Evolutionary conservation across 2,113 vertebrate species (phyloP), one percentile per base, ranked within the genome.

Genomic region (Ascaphus truei): DNA sequence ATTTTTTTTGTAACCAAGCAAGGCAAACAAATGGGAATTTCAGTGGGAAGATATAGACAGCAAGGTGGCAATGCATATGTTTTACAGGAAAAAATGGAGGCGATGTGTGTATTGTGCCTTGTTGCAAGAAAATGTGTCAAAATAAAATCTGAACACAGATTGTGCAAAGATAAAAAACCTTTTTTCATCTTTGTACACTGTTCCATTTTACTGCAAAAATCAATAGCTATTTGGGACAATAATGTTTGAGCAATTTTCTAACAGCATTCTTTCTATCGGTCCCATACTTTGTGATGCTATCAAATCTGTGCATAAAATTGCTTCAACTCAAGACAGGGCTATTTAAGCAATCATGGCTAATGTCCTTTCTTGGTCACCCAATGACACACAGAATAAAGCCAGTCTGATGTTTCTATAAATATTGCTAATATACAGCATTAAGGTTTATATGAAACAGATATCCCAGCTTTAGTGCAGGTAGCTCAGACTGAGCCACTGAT

Each of bases 171-270:
- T 33, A 18, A 48, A 62, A 53, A 50, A 18, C 30, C 20, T 18
- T 50, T 15, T 34, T n/a, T n/a, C n/a, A n/a, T n/a, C n/a, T n/a
- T n/a, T n/a, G n/a, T n/a, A n/a, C n/a, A 50, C 43, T 31, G n/a
- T 62, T 34, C 60, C 43, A 33, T 62, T 63, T 63, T 2, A 29
- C 29, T 34, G 60, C 31, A 63, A 63, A 51, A 63, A 63, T 63
- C 61, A 63, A 63, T 63, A 63, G 61, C 31, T 34, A 45, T 63
- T 63, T 51, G 5, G 30, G 30, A 36, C 45, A 51, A 30, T 63
- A 63, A 63, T 63, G 43, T 63, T 31, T 33, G 20, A 26, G 45
- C 60, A 63, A 63, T 63, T 63, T 63, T 63, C 45, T 34, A 50
- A 34, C 60, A 11, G 33, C 61, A 51, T 33, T 15, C 30, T 51